Percentiles rank a stretch among this genome's conserved stretches.
Conservation (phyloP, 2,797 vertebrate genomes). For the Ibycter americanus region DNA sequence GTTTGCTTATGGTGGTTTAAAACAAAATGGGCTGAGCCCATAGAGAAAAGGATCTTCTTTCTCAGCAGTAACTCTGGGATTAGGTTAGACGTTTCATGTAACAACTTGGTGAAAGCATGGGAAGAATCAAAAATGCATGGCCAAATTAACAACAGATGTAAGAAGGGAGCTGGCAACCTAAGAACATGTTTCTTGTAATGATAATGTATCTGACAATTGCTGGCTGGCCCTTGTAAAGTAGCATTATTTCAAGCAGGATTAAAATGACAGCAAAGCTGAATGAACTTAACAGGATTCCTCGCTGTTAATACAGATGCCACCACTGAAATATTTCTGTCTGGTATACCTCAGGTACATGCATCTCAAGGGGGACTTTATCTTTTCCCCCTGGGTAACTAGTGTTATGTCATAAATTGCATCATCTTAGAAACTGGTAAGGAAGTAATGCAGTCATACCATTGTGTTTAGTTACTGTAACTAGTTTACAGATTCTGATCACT, state of each 20-base stretch:
- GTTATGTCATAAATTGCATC: background rate
- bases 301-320: background rate
- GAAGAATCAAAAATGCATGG: background rate
- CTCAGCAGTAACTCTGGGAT: background rate
- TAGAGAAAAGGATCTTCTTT: background rate
- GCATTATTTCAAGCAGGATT: background rate
- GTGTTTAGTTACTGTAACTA: background rate
- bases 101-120: background rate
- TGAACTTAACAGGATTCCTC: background rate
- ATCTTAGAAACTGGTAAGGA: background rate
- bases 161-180: background rate
- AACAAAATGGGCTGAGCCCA: background rate
- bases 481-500: background rate
- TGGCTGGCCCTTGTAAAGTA: background rate
- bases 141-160: background rate
- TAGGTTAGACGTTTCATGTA: background rate
- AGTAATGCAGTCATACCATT: background rate
- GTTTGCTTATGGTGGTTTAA: background rate
- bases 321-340: background rate
- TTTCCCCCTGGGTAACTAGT: background rate
- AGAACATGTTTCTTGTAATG: background rate
- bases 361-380: background rate
- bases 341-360: background rate
- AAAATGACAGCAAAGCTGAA: background rate
- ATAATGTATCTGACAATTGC: background rate